Percentiles rank a stretch among this genome's conserved stretches.
Evolutionary conservation across 2,113 vertebrate genomes (phyloP).

Genomic region (Conger conger): DNA sequence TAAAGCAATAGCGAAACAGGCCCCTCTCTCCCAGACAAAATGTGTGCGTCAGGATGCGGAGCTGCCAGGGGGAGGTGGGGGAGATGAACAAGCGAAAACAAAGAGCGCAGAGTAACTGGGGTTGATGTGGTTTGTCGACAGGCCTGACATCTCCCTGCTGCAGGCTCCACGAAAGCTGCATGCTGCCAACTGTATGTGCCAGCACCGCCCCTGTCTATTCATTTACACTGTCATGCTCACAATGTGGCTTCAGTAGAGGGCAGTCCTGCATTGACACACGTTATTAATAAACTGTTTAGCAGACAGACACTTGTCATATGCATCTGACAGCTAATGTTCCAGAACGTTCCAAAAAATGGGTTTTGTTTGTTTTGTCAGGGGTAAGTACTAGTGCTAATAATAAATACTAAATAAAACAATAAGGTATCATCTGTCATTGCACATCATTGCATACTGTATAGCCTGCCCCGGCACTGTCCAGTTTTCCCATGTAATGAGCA

Average conservation of each 20-base stretch:
- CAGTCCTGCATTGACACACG: background rate
- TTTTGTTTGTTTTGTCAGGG: background rate
- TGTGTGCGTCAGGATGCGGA: background rate
- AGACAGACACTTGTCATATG: background rate
- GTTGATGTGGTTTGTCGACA: background rate
- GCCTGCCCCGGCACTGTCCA: background rate
- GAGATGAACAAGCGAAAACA: conserved; percentile 15
- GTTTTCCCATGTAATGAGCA: no score
- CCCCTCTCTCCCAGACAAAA: background rate
- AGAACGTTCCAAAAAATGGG: background rate
- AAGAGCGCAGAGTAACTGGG: background rate
- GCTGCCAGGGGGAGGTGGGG: background rate
- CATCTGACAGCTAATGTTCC: background rate
- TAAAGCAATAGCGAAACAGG: background rate
- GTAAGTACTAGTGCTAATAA: background rate
- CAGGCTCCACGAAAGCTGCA: background rate
- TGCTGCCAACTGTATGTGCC: background rate
- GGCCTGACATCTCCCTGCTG: background rate
- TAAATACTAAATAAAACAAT: no score
- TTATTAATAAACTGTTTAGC: background rate
- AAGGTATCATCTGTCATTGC: no score
- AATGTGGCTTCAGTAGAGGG: background rate
- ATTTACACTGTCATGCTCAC: background rate
- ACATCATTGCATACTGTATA: no score
- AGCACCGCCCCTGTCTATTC: background rate